A percentile compares a stretch with the other conserved stretches of the same genome.
Evolutionary conservation across 2,888 invertebrate species (phyloP).

Genomic region (Neoascia interrupta): DNA sequence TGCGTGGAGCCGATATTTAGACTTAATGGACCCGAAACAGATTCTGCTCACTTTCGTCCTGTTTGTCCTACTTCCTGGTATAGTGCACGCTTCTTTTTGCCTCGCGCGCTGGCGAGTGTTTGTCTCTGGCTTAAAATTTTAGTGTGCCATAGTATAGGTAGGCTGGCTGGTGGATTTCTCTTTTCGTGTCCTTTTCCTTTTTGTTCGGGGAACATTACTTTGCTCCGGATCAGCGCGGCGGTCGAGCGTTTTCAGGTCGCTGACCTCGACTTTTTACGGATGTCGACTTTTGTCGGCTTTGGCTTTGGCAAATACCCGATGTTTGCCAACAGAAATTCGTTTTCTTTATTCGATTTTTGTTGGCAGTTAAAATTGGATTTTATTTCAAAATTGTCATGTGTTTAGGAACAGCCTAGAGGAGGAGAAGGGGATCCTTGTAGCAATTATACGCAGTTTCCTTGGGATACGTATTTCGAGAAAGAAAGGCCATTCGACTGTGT

Average conservation of each 20-base stretch:
- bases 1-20: conserved; percentile 69
- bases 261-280: conserved; percentile 52
- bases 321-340: conserved; percentile 19
- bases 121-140: background rate
- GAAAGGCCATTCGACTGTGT: conserved; percentile 33
- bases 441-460: conserved; percentile 2
- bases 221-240: conserved; percentile 39
- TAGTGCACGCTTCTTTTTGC: background rate
- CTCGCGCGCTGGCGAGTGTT: too few species aligned
- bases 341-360: background rate
- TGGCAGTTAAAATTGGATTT: conserved; percentile 38
- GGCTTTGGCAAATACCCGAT: conserved; percentile 20
- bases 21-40: conserved; percentile 67
- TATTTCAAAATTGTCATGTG: too few species aligned
- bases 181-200: too few species aligned
- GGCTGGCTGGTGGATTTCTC: background rate
- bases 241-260: conserved; percentile 31
- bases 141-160: background rate
- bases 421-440: too few species aligned
- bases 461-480: conserved; percentile 13
- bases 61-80: conserved; percentile 2
- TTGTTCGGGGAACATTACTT: conserved; percentile 39
- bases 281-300: conserved; percentile 41
- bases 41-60: conserved; percentile 41
- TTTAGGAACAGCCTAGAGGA: too few species aligned